Percentiles rank a stretch among this genome's conserved stretches.
These are phyloP conservation scores for Botia almorhae DNA, from an alignment of 2,797 vertebrate species.

Conservation along the genomic window DNA sequence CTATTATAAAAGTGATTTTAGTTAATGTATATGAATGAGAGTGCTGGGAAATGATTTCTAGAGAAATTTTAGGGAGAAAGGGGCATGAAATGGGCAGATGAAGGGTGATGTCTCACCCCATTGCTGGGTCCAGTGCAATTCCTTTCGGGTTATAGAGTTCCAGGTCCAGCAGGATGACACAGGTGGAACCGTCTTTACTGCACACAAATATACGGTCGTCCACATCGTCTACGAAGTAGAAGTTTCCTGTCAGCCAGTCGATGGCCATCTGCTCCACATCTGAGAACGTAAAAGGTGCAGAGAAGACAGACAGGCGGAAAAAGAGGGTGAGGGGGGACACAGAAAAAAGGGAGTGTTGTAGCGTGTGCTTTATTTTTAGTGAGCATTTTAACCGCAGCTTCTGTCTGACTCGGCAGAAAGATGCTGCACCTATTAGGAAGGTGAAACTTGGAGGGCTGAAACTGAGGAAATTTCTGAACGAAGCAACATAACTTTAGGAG, in stretches of 20 bases:
- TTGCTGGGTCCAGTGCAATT: constrained; percentile 92
- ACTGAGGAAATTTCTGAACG: not conserved
- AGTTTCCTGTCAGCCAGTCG: constrained; percentile 98
- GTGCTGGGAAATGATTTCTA: too few relatives aligned
- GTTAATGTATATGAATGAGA: too few relatives aligned
- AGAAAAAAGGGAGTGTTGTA: too few relatives aligned
- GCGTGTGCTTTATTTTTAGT: constrained; percentile 17
- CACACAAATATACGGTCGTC: constrained; percentile 96
- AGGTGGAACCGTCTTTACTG: constrained; percentile 91
- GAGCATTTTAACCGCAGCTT: constrained; percentile 6
- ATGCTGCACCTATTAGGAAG: not conserved
- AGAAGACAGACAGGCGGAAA: constrained; percentile 34
- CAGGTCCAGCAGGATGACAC: constrained; percentile 92
- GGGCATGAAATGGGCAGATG: too few relatives aligned
- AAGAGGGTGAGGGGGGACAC: too few relatives aligned
- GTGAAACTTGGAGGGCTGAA: not conserved
- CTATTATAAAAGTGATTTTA: not conserved
- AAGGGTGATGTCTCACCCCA: constrained; percentile 83
- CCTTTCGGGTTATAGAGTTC: constrained; percentile 96
- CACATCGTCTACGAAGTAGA: constrained; percentile 97
- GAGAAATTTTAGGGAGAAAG: too few relatives aligned
- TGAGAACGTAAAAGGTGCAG: constrained; percentile 69
- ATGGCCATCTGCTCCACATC: constrained; percentile 99
- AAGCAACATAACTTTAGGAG: not conserved
- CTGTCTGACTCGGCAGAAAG: constrained; percentile 17